These are phyloP conservation scores for Bambusicola thoracicus DNA, from an alignment of 2,113 vertebrate genomes.

Conservation along the genomic window DNA sequence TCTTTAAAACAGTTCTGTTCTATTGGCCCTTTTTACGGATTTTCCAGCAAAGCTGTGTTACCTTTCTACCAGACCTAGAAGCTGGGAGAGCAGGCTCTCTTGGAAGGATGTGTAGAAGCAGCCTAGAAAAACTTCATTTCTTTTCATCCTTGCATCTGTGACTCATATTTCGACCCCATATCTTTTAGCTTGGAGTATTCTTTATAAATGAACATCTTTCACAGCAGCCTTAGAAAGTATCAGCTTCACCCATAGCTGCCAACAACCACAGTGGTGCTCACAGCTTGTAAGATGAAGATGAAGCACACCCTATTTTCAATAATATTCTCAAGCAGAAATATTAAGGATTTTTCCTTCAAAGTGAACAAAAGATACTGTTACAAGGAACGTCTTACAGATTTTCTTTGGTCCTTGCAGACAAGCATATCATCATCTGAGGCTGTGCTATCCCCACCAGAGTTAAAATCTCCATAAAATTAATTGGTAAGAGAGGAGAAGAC, in stretches of 20 bases:
- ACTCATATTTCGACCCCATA: background rate
- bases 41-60: background rate
- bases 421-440: background rate
- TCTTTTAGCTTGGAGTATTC: background rate
- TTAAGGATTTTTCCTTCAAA: background rate
- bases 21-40: background rate
- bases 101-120: background rate
- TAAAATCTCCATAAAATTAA: constrained; percentile 36
- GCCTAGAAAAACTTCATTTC: background rate
- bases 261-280: background rate
- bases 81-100: background rate
- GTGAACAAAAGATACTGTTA: background rate
- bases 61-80: background rate
- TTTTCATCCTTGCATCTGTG: background rate
- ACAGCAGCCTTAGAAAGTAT: background rate
- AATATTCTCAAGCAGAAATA: background rate
- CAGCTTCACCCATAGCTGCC: background rate
- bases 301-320: background rate
- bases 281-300: background rate
- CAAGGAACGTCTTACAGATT: background rate
- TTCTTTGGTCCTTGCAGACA: constrained; percentile 1
- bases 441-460: background rate
- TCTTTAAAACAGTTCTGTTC: background rate
- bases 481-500: background rate
- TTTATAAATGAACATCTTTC: background rate